phyloP scores from a whole-genome alignment of 2,797 vertebrate genomes.

The Rhyacichthys aspro region DNA sequence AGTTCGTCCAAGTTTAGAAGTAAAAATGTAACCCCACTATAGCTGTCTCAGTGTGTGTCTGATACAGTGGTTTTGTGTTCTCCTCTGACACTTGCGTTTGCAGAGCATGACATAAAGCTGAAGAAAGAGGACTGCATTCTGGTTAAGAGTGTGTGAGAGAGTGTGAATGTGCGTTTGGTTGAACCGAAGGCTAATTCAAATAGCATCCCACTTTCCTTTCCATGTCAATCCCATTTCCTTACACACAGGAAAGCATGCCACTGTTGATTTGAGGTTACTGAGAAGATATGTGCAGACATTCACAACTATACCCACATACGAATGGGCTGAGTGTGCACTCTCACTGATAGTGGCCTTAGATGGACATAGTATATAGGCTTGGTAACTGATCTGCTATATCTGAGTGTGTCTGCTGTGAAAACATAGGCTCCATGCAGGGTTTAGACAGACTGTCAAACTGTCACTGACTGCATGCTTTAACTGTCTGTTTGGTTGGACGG shows the following conservation, averaged over 20 bases:
- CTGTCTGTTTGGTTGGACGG: constrained; percentile 58
- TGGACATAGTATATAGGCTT: constrained; percentile 19
- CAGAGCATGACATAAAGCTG: constrained; percentile 45
- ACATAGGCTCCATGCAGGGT: constrained; percentile 64
- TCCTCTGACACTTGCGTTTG: constrained; percentile 39
- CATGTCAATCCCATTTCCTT: constrained; percentile 68
- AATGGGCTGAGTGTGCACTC: constrained; percentile 14
- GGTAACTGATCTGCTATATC: constrained; percentile 55
- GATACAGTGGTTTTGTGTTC: constrained; percentile 28
- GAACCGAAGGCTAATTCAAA: constrained; percentile 58
- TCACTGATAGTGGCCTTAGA: constrained; percentile 21
- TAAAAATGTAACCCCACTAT: constrained; percentile 46
- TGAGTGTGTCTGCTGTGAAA: constrained; percentile 61
- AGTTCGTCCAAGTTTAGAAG: constrained; percentile 31
- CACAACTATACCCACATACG: constrained; percentile 27
- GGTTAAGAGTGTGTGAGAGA: constrained; percentile 53
- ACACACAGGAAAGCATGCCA: constrained; percentile 53
- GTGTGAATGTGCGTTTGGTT: constrained; percentile 27
- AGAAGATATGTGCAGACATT: constrained; percentile 14
- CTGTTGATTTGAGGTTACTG: constrained; percentile 60
- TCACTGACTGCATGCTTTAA: constrained; percentile 54
- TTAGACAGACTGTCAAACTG: constrained; percentile 78
- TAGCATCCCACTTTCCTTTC: constrained; percentile 53
- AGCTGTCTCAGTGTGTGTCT: constrained; percentile 24
- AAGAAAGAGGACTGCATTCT: constrained; percentile 44